Percentiles rank a stretch among this genome's conserved stretches.
Evolutionary conservation across 2,113 vertebrate species (phyloP).

Genomic region (Serilophus lunatus): DNA sequence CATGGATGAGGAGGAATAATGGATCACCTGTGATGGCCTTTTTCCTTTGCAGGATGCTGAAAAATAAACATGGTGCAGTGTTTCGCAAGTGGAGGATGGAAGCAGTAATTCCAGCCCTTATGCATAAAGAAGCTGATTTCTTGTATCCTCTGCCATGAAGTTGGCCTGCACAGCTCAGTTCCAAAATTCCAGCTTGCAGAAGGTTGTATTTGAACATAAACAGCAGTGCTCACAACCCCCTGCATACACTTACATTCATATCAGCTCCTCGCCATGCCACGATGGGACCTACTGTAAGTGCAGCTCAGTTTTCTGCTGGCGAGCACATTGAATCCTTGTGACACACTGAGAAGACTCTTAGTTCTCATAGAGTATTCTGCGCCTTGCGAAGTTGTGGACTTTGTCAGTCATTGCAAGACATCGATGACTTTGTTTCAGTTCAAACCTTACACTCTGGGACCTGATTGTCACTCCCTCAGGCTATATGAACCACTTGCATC

Average conservation of each 20-base stretch:
- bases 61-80: neutral
- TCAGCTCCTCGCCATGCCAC: neutral
- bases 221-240: neutral
- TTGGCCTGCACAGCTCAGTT: neutral
- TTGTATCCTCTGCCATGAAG: neutral
- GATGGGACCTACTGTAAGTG: neutral
- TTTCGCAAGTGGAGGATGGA: neutral
- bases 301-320: neutral
- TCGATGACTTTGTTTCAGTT: neutral
- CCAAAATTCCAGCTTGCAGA: neutral
- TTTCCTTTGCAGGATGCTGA: neutral
- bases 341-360: neutral
- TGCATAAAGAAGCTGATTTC: neutral
- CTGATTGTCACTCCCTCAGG: neutral
- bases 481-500: neutral
- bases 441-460: neutral
- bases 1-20: neutral
- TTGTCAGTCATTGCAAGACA: neutral
- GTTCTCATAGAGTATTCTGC: neutral
- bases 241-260: neutral
- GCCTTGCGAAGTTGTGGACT: neutral
- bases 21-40: neutral
- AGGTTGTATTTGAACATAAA: neutral
- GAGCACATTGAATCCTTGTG: neutral
- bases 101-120: neutral